Conservation (phyloP, 2,888 invertebrate genomes). For the Ariolimax columbianus region DNA sequence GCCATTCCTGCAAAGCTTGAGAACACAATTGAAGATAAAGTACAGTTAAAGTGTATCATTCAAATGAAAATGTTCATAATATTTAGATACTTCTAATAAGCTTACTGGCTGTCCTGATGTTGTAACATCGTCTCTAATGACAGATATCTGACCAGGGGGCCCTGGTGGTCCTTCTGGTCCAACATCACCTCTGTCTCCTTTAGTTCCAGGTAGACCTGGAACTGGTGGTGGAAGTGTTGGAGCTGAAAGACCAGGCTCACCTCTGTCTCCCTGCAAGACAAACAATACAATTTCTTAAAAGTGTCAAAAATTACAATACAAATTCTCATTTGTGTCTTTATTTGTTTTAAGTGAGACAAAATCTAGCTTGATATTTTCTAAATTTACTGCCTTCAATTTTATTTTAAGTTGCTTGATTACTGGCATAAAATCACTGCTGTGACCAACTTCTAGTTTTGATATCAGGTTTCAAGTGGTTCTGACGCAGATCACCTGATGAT, state of each 20-base stretch:
- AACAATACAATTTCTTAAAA: not conserved
- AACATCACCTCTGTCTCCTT: slow-evolving; percentile 50
- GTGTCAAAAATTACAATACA: not conserved
- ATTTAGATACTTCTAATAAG: not conserved
- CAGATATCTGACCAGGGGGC: slow-evolving; percentile 38
- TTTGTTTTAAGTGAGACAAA: too few species aligned
- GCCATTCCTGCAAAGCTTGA: too few species aligned
- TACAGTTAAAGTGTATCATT: not conserved
- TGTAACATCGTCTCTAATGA: not conserved
- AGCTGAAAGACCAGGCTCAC: slow-evolving; percentile 54
- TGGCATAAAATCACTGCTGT: too few species aligned
- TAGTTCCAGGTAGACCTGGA: slow-evolving; percentile 52
- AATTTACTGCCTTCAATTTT: too few species aligned
- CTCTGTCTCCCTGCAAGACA: slow-evolving; percentile 51
- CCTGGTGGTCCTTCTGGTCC: slow-evolving; percentile 51
- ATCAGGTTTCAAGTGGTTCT: too few species aligned
- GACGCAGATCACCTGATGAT: too few species aligned
- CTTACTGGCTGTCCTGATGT: not conserved
- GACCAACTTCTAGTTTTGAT: too few species aligned
- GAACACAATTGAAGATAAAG: too few species aligned
- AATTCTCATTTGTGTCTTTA: too few species aligned
- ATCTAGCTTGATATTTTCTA: too few species aligned
- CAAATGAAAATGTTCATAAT: not conserved
- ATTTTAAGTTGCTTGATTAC: too few species aligned
- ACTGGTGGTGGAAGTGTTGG: slow-evolving; percentile 45